A percentile compares a stretch with the other conserved stretches of the same genome.
phyloP scores from a whole-genome alignment of 2,113 vertebrate species.

The Aptenodytes forsteri region DNA sequence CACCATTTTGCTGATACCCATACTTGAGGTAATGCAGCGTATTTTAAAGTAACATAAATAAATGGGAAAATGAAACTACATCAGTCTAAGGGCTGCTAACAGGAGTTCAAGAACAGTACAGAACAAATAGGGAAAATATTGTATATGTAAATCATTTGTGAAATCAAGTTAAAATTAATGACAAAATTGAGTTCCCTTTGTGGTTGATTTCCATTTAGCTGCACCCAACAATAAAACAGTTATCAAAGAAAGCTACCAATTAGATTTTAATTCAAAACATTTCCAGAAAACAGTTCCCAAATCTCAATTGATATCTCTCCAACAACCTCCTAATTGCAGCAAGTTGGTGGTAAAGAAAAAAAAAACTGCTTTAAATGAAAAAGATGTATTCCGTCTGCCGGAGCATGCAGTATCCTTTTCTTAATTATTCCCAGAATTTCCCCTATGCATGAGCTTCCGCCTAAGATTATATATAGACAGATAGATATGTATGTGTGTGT shows the following conservation, averaged over 20 bases:
- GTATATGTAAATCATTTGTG: conserved; percentile 63
- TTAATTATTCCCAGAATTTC: conserved; percentile 73
- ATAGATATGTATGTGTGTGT: neutral
- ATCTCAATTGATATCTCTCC: conserved; percentile 74
- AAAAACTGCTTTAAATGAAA: conserved; percentile 51
- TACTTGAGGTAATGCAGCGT: neutral
- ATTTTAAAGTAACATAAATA: conserved; percentile 18
- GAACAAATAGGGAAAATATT: conserved; percentile 29
- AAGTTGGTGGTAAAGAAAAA: conserved; percentile 68
- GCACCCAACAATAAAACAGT: conserved; percentile 71
- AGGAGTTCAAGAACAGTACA: neutral
- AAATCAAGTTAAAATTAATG: conserved; percentile 66
- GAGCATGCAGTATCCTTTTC: conserved; percentile 54
- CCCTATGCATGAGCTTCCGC: conserved; percentile 43
- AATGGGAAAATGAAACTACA: neutral
- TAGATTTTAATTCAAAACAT: conserved; percentile 75
- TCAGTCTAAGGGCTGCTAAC: conserved; percentile 4
- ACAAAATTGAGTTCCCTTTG: conserved; percentile 71
- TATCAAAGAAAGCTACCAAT: conserved; percentile 77
- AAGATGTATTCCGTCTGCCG: conserved; percentile 69
- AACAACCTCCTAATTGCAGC: conserved; percentile 72
- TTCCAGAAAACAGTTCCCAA: conserved; percentile 62
- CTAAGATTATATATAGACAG: conserved; percentile 51
- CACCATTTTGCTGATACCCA: neutral
- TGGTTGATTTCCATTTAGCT: conserved; percentile 71